Evolutionary conservation across 2,888 invertebrate species (phyloP), one percentile per base, ranked within the genome.

Genomic region (Steromphala cineraria): DNA sequence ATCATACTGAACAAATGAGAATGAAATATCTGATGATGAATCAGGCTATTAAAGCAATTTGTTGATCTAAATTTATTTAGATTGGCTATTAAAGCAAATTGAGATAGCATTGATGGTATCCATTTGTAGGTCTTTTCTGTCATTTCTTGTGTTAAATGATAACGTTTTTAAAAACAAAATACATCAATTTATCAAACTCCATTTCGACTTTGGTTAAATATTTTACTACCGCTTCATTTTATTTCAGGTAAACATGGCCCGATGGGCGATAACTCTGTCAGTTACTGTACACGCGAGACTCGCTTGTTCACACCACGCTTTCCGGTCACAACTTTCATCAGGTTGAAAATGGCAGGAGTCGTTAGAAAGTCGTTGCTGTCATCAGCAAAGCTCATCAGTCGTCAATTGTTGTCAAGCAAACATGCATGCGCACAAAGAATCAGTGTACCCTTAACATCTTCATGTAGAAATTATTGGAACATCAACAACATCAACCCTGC

Each of bases 281-380:
- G 62, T 24, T 10, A 28, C 5, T 62, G 28, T 10, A 62, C 62
- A 24, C 62, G 62, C 62, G 62, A 2, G 62, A 24, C 62, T 62
- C 62, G 62, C 62, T 62, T 15, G 62, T 62, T 62, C 62, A 62
- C 62, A 28, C 62, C 62, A 62, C 62, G 62, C 62, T 62, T 62
- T 62, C 62, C 62, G 62, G 13, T 62, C 13, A 2, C 4, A 62
- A 62, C 13, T 62, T 28, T 62, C 28, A 13, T 28, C 24, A 28
- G 13, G 15, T 13, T 8, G 15, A 62, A 15, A 24, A 62, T 62
- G 62, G 62, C 62, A 13, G 62, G 62, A 24, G 62, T 62, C 24
- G 24, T 62, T 13, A 62, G 62, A 62, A 62, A 62, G 62, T 62
- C 62, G n/a, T 62, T 62, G 62, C 17, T 62, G 62, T 62, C 62